Base-by-base conservation (phyloP, 2,113 vertebrate species). In the Bufo bufo region DNA sequence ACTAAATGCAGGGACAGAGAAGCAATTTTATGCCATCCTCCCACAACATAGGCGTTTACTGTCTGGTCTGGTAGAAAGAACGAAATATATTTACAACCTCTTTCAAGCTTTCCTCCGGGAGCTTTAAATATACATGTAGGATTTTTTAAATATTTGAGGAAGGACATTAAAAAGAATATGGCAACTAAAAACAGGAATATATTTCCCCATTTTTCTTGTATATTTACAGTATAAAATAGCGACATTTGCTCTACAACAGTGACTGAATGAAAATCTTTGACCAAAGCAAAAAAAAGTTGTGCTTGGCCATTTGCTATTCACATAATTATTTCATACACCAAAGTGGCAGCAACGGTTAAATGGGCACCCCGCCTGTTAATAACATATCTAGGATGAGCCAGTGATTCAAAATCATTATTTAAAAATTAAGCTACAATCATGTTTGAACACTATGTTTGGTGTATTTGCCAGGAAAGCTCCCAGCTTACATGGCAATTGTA, bases 1-100 rank as follows among this genome's bases (percentile, higher is more conserved):
- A 63, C 65, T 89, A 80, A 91, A 77, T 52, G 74, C 92, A 91
- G 78, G 82, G 89, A 89, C 81, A 89, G 90, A 89, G 77, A 86
- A 86, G 77, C 87, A 85, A 85, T 89, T 74, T 91, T 92, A 92
- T 79, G 81, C 4, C 85, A 49, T 85, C 85, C 89, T 74, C 59
- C 20, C 45, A 87, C 85, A 0, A 0, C 50, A 52, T 65, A 71
- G 89, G 87, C 89, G 52, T 59, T 71, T 87, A 90, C 89, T 90
- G 54, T 86, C 89, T 90, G 66, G 4, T 89, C 87, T 87, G 47
- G 86, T 79, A 61, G 33, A 91, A 92, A 87, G 20, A 47, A 72
- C 88, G 45, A 90, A 89, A 90, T 89, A 89, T 43, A 66, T 78
- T 78, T 81, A 80, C 65, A 85, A 85, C 78, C 5, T 43, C 49